A percentile compares a stretch with the other conserved stretches of the same genome.
Conservation (phyloP, 2,797 vertebrate species). For the Oophaga sylvatica region DNA sequence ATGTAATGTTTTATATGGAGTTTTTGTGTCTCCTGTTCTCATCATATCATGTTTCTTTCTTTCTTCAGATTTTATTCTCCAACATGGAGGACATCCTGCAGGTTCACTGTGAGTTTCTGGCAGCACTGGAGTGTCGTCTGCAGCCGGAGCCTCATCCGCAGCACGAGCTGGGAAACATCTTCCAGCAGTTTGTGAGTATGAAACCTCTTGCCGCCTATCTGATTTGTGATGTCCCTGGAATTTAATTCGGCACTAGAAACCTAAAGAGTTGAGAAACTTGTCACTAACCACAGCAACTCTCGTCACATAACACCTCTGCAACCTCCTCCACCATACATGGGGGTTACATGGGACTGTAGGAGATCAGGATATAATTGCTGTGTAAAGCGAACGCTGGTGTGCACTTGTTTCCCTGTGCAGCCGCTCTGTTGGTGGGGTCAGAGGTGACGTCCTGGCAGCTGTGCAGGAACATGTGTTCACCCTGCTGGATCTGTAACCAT, state of each 20-base stretch:
- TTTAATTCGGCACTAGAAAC: too few species aligned
- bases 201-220: slow-evolving; percentile 64
- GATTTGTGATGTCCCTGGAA: background rate
- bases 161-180: slow-evolving; percentile 91
- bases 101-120: slow-evolving; percentile 89
- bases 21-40: background rate
- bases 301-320: too few species aligned
- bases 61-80: slow-evolving; percentile 91
- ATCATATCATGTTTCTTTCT: background rate
- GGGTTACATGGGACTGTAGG: too few species aligned
- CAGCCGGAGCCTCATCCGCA: slow-evolving; percentile 93
- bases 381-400: background rate
- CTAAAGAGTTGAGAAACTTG: too few species aligned
- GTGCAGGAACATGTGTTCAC: background rate
- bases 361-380: too few species aligned
- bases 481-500: background rate
- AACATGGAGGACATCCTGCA: slow-evolving; percentile 97
- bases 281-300: too few species aligned
- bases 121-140: slow-evolving; percentile 85
- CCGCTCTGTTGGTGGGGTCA: background rate
- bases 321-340: too few species aligned
- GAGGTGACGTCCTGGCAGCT: background rate
- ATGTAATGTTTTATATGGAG: background rate
- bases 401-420: background rate
- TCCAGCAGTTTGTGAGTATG: slow-evolving; percentile 94